Evolutionary conservation across 2,113 vertebrate species (phyloP).

Genomic region (Panthera leo): DNA sequence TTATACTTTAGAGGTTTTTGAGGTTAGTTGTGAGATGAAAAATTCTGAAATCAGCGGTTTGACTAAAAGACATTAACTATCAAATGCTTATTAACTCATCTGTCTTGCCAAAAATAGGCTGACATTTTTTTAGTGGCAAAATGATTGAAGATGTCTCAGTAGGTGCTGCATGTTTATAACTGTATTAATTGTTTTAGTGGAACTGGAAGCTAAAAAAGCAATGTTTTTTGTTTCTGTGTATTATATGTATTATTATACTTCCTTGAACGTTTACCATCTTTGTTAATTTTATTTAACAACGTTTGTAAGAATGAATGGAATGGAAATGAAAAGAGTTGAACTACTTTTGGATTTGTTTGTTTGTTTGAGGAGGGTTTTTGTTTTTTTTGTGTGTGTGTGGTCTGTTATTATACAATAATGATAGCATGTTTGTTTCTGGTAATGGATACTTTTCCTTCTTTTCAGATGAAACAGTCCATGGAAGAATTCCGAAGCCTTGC

Average conservation of each 20-base stretch:
- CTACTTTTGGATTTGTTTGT: conserved; percentile 2
- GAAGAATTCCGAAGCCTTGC: conserved; percentile 96
- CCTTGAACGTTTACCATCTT: neutral
- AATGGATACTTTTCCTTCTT: neutral
- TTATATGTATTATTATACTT: neutral
- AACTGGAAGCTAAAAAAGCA: neutral
- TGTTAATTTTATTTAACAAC: conserved; percentile 38
- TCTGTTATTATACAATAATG: neutral
- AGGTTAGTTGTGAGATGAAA: neutral
- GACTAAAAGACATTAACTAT: neutral
- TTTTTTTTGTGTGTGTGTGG: conserved; percentile 29
- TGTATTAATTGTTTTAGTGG: neutral
- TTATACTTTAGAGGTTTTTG: neutral
- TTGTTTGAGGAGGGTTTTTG: neutral
- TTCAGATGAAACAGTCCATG: conserved; percentile 97
- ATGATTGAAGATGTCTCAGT: neutral
- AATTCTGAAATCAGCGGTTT: neutral
- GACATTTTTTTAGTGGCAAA: neutral
- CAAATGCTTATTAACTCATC: neutral
- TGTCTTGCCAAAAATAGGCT: neutral
- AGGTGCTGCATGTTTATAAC: neutral
- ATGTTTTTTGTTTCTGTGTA: conserved; percentile 3
- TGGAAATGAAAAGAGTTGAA: neutral
- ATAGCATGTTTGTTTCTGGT: conserved; percentile 17
- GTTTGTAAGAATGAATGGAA: conserved; percentile 7